These are phyloP conservation scores for Fabriciana adippe DNA, from an alignment of 2,888 invertebrate species.

Conservation along the genomic window DNA sequence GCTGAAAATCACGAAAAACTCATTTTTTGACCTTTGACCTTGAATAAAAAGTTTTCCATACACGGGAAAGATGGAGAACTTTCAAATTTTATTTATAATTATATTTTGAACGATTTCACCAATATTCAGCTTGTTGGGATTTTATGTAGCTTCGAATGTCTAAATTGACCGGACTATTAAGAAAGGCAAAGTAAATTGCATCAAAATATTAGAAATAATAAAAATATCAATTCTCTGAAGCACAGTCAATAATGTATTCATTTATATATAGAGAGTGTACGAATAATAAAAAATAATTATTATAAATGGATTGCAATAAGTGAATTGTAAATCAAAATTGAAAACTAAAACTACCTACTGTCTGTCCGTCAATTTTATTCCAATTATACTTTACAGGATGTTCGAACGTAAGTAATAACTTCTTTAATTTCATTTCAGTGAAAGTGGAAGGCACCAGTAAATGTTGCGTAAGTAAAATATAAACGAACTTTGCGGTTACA, in stretches of 20 bases:
- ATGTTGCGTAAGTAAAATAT: conserved; percentile 15
- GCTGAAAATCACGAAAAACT: too few relatives aligned
- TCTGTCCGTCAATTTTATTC: conserved; percentile 59
- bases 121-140: too few relatives aligned
- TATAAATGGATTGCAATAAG: conserved; percentile 12
- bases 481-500: conserved; percentile 10
- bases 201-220: neutral
- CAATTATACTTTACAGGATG: conserved; percentile 68
- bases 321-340: conserved; percentile 41
- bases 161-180: too few relatives aligned
- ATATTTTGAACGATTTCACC: too few relatives aligned
- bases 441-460: conserved; percentile 50
- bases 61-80: too few relatives aligned
- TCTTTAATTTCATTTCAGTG: conserved; percentile 60
- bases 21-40: too few relatives aligned
- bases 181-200: neutral
- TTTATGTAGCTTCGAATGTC: too few relatives aligned
- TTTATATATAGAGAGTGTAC: conserved; percentile 40
- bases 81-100: too few relatives aligned
- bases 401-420: conserved; percentile 56
- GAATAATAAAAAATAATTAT: conserved; percentile 37
- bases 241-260: neutral
- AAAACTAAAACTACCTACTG: conserved; percentile 44
- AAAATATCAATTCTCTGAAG: conserved; percentile 3
- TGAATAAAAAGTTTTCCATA: too few relatives aligned